Conservation (phyloP, 2,888 invertebrate species). For the Polyommatus icarus region DNA sequence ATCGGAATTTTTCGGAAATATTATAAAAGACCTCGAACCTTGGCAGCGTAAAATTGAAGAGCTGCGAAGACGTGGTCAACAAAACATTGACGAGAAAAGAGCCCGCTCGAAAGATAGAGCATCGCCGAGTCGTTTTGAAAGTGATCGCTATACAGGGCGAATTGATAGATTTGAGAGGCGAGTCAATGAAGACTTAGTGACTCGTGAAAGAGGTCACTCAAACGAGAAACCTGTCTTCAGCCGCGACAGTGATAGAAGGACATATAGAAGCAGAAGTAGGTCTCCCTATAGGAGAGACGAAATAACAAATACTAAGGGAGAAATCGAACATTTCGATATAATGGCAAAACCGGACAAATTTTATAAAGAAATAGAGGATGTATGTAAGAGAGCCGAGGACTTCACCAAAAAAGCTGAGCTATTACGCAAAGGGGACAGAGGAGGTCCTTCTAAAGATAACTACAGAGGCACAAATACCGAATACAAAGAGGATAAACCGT, state of each 20-base stretch:
- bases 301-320: slow-evolving; percentile 37
- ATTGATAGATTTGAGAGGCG: slow-evolving; percentile 37
- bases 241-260: slow-evolving; percentile 36
- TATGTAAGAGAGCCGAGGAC: slow-evolving; percentile 61
- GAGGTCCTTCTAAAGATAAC: slow-evolving; percentile 29
- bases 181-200: slow-evolving; percentile 34
- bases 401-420: slow-evolving; percentile 63
- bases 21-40: slow-evolving; percentile 40
- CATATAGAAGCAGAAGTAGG: slow-evolving; percentile 34
- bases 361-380: slow-evolving; percentile 64
- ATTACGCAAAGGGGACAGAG: slow-evolving; percentile 47
- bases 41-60: slow-evolving; percentile 44
- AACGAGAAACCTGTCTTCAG: slow-evolving; percentile 43
- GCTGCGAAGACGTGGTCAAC: slow-evolving; percentile 33
- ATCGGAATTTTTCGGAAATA: slow-evolving; percentile 45
- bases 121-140: slow-evolving; percentile 36
- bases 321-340: slow-evolving; percentile 39
- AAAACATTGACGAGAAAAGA: slow-evolving; percentile 39
- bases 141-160: slow-evolving; percentile 34
- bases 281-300: slow-evolving; percentile 38
- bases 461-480: background rate
- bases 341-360: slow-evolving; percentile 44
- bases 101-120: slow-evolving; percentile 36
- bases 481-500: background rate
- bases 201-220: slow-evolving; percentile 43